These are phyloP conservation scores for Theristus sp. DNA, from an alignment of 2,888 invertebrate genomes.

Conservation along the genomic window DNA sequence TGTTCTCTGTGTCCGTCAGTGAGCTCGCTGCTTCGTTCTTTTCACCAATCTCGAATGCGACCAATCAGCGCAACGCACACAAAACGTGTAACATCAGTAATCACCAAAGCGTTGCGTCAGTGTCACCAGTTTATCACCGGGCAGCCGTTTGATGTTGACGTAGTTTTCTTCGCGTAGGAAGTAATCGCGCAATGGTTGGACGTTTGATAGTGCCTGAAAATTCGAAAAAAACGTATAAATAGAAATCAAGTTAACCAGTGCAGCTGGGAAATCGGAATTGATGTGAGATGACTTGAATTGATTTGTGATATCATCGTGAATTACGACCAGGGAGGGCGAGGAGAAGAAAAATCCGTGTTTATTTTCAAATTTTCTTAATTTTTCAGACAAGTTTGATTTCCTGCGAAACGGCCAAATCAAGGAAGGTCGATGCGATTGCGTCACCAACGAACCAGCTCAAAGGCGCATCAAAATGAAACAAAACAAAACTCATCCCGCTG, in stretches of 20 bases:
- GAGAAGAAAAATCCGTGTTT: neutral
- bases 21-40: too few species aligned
- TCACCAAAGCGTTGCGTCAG: slow-evolving; percentile 48
- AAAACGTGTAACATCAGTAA: too few species aligned
- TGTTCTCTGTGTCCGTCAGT: too few species aligned
- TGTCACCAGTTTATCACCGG: slow-evolving; percentile 78
- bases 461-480: neutral
- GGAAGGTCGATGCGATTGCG: too few species aligned
- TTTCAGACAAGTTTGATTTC: too few species aligned
- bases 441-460: too few species aligned
- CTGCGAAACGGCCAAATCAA: too few species aligned
- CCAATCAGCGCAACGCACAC: too few species aligned
- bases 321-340: neutral
- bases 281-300: neutral
- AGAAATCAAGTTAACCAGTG: too few species aligned
- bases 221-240: neutral
- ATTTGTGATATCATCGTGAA: neutral
- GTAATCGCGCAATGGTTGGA: slow-evolving; percentile 77
- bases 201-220: slow-evolving; percentile 70
- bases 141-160: slow-evolving; percentile 57
- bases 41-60: too few species aligned
- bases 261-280: neutral
- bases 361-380: too few species aligned
- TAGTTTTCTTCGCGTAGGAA: slow-evolving; percentile 87
- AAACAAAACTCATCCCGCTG: neutral